Percentiles rank a stretch among this genome's conserved stretches.
These are phyloP conservation scores for Saturnia pavonia DNA, from an alignment of 2,888 invertebrate species.

Conservation along the genomic window DNA sequence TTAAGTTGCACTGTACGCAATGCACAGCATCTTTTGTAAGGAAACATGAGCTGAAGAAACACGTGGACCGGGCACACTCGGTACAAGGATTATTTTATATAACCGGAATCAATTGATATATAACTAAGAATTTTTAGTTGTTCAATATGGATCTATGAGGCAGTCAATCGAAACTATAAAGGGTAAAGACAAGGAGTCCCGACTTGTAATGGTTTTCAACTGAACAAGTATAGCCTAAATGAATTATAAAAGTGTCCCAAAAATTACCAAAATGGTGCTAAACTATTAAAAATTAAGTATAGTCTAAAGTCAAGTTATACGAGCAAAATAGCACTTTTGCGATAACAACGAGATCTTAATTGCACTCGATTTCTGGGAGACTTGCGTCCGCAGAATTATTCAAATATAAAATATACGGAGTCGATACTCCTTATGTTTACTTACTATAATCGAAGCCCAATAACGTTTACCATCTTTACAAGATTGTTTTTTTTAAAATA, in stretches of 20 bases:
- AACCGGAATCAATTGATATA: neutral
- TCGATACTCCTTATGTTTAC: too few relatives aligned
- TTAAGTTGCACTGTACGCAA: conserved; percentile 49
- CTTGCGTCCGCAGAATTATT: too few relatives aligned
- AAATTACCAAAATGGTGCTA: too few relatives aligned
- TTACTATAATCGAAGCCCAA: neutral
- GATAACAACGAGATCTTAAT: too few relatives aligned
- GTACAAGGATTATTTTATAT: neutral
- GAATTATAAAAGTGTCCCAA: too few relatives aligned
- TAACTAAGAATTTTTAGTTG: neutral
- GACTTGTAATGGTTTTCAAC: neutral
- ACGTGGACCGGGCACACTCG: conserved; percentile 53
- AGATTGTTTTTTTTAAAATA: too few relatives aligned
- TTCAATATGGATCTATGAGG: neutral
- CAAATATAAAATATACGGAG: too few relatives aligned
- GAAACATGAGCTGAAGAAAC: conserved; percentile 58
- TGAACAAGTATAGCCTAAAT: neutral
- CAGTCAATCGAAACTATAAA: neutral
- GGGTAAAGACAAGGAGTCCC: neutral
- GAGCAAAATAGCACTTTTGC: too few relatives aligned
- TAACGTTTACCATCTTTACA: too few relatives aligned
- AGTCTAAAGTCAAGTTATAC: too few relatives aligned
- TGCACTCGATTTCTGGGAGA: too few relatives aligned
- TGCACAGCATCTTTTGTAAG: conserved; percentile 61
- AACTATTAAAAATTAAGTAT: too few relatives aligned